Evolutionary conservation across 2,888 invertebrate genomes (phyloP).

Genomic region (Napeogenes inachia): DNA sequence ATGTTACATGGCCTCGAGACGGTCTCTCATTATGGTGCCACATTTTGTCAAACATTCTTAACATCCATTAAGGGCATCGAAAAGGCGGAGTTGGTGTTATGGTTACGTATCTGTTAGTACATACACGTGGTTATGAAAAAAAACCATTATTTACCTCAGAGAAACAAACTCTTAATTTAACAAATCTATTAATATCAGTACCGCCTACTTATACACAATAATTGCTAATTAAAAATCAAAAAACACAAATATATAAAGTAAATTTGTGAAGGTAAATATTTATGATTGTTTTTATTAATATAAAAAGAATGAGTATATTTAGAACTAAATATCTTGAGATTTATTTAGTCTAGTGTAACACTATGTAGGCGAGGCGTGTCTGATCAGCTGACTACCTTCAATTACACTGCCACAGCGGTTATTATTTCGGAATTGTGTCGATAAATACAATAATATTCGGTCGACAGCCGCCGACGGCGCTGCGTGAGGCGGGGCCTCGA

Average conservation of each 20-base stretch:
- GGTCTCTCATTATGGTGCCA: conserved; percentile 60
- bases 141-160: not conserved
- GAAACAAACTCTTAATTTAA: no score
- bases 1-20: conserved; percentile 4
- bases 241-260: no score
- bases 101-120: conserved; percentile 32
- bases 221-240: not conserved
- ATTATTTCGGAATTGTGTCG: conserved; percentile 66
- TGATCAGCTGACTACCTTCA: conserved; percentile 53
- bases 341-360: conserved; percentile 24
- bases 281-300: not conserved
- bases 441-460: conserved; percentile 64
- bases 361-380: conserved; percentile 41
- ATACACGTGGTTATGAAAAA: conserved; percentile 28
- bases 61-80: conserved; percentile 57
- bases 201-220: no score
- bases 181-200: no score
- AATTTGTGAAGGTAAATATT: no score
- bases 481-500: conserved; percentile 26
- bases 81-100: conserved; percentile 44
- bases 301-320: not conserved
- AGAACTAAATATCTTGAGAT: conserved; percentile 35
- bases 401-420: conserved; percentile 61
- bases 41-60: conserved; percentile 64
- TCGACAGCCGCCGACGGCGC: conserved; percentile 50